These are phyloP conservation scores for Knipowitschia caucasica DNA, from an alignment of 2,797 vertebrate species.

Conservation along the genomic window DNA sequence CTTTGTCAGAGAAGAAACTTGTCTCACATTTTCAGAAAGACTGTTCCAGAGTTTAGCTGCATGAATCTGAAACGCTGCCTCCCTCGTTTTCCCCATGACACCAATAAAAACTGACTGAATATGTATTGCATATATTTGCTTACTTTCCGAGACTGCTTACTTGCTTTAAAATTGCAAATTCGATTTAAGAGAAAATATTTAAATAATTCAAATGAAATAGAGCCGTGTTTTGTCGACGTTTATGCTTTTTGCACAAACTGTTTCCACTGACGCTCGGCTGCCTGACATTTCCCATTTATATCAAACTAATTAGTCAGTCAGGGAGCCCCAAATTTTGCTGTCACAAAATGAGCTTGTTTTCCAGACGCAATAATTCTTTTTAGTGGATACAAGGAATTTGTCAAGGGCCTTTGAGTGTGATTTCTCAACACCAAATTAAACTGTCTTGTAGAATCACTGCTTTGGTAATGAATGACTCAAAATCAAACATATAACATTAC, in stretches of 20 bases:
- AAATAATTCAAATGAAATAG: neutral
- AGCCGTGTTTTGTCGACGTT: no score
- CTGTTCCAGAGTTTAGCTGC: no score
- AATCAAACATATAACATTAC: no score
- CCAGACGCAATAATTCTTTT: neutral
- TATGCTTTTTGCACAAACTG: neutral
- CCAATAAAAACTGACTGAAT: no score
- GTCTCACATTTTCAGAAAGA: neutral
- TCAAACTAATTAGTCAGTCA: constrained; percentile 1
- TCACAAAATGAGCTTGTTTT: neutral
- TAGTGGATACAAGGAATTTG: neutral
- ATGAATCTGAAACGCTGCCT: no score
- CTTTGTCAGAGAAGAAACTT: no score
- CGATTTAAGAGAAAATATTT: no score
- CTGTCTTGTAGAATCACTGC: neutral
- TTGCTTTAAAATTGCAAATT: no score
- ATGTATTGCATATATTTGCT: no score
- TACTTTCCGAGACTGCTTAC: no score
- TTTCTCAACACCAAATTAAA: neutral
- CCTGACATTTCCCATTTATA: constrained; percentile 3
- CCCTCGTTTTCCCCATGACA: no score
- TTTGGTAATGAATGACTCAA: no score
- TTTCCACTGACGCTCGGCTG: neutral
- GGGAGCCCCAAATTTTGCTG: neutral
- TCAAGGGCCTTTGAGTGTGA: constrained; percentile 1